Evolutionary conservation across 2,888 invertebrate genomes (phyloP).

Genomic region (Pammene aurita): DNA sequence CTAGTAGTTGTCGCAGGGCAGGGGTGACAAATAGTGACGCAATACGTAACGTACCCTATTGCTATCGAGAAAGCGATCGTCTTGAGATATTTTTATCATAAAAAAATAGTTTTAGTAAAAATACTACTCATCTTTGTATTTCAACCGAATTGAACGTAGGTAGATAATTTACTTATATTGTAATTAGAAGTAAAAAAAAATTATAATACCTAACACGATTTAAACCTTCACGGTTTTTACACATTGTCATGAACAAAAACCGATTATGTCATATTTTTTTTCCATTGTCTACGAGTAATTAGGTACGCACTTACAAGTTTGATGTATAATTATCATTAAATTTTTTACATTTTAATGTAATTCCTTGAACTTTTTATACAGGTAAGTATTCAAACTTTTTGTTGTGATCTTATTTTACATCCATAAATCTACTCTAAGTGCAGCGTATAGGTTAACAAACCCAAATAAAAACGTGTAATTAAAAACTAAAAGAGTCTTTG

Average conservation of each 20-base stretch:
- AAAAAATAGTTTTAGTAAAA: too few species aligned
- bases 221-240: too few species aligned
- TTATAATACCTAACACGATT: too few species aligned
- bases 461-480: constrained; percentile 11
- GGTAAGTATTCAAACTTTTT: not conserved
- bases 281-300: too few species aligned
- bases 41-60: constrained; percentile 34
- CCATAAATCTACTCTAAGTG: constrained; percentile 4
- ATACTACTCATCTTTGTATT: too few species aligned
- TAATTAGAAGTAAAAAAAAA: too few species aligned
- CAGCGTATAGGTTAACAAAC: constrained; percentile 2
- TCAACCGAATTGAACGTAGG: too few species aligned
- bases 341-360: too few species aligned
- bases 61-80: constrained; percentile 18
- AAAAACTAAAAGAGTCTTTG: constrained; percentile 16
- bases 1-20: constrained; percentile 58
- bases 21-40: constrained; percentile 56
- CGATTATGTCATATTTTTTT: too few species aligned
- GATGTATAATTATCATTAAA: not conserved
- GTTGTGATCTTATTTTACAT: not conserved
- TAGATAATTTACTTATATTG: too few species aligned
- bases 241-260: too few species aligned
- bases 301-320: not conserved
- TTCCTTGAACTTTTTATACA: not conserved
- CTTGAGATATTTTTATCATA: not conserved